A percentile compares a stretch with the other conserved stretches of the same genome.
Evolutionary conservation across 37 sponge, comb jelly and placozoan genomes (phyloP).

Genomic region (Bolinopsis microptera): DNA sequence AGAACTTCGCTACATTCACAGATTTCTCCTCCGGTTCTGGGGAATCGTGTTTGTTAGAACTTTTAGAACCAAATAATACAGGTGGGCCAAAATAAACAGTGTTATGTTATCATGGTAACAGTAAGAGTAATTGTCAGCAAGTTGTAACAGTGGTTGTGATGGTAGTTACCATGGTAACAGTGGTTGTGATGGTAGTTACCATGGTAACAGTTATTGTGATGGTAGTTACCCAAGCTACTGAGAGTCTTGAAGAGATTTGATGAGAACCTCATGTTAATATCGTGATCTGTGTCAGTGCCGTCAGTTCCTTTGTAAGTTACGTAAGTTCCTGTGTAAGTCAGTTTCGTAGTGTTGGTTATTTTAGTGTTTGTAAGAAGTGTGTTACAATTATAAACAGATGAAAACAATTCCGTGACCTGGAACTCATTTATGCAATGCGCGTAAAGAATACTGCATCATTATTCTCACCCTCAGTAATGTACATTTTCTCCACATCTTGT

Average conservation of each 20-base stretch:
- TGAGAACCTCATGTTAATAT: neutral
- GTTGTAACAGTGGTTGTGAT: neutral
- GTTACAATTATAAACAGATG: no score
- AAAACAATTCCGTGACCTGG: no score
- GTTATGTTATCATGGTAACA: no score
- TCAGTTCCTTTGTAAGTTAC: neutral
- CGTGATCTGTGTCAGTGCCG: neutral
- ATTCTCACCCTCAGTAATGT: neutral
- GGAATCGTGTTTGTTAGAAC: neutral
- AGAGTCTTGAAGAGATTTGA: neutral
- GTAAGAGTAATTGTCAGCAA: no score
- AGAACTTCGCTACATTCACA: neutral
- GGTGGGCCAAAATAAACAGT: no score
- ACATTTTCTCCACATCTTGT: neutral
- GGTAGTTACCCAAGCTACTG: neutral
- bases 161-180: neutral
- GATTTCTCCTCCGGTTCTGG: neutral
- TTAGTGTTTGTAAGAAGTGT: no score
- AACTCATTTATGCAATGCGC: neutral
- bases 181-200: neutral
- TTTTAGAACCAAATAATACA: no score
- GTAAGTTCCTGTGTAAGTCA: no score
- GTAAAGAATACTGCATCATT: no score
- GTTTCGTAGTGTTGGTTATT: no score
- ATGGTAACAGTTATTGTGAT: neutral